These are phyloP conservation scores for Megalops cyprinoides DNA, from an alignment of 2,797 vertebrate species.

Conservation along the genomic window DNA sequence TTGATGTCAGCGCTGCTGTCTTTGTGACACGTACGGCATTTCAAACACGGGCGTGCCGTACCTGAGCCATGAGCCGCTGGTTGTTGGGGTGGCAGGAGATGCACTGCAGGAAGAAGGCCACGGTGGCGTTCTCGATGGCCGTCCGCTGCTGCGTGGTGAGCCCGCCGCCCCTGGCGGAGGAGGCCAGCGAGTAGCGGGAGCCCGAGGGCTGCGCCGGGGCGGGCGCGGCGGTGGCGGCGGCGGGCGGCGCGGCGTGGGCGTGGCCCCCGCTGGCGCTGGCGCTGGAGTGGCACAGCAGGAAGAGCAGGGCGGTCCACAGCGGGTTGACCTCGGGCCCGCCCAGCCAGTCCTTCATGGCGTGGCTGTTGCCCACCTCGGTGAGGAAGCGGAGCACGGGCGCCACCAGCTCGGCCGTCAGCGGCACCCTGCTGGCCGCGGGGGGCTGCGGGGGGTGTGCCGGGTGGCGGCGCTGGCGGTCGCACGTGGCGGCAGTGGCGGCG, in stretches of 20 bases:
- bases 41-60: too few species aligned
- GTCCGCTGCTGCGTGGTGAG: conserved; percentile 96
- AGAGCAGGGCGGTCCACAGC: conserved; percentile 94
- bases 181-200: conserved; percentile 77
- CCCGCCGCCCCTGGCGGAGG: conserved; percentile 75
- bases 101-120: conserved; percentile 97
- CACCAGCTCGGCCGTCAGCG: conserved; percentile 88
- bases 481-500: conserved; percentile 69
- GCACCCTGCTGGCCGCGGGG: conserved; percentile 70
- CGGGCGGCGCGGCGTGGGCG: conserved; percentile 32
- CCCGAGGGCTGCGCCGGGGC: conserved; percentile 70
- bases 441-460: too few species aligned
- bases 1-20: too few species aligned
- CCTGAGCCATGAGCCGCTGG: conserved; percentile 98
- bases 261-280: conserved; percentile 76
- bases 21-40: too few species aligned
- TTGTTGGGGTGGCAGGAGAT: conserved; percentile 98
- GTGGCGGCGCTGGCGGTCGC: conserved; percentile 83
- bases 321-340: conserved; percentile 97
- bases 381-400: conserved; percentile 94
- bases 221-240: conserved; percentile 72
- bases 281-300: conserved; percentile 94
- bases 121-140: conserved; percentile 94
- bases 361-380: conserved; percentile 96
- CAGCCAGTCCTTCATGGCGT: conserved; percentile 98